Percentiles rank a stretch among this genome's conserved stretches.
phyloP scores from a whole-genome alignment of 2,888 invertebrate genomes.

The Temnothorax unifasciatus region DNA sequence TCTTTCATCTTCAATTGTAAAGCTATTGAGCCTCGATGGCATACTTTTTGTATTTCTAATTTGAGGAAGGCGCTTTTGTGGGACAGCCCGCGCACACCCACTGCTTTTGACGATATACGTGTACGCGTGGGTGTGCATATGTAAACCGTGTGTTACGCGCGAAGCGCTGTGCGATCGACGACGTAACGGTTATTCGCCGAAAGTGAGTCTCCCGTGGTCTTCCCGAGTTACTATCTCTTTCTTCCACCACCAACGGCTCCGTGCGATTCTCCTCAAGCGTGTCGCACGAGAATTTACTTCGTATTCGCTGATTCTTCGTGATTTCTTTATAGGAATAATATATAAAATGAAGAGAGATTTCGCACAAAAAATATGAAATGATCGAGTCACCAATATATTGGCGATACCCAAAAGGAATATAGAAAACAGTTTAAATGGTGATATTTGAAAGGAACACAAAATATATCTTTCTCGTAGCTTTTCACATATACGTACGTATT shows the following conservation, averaged over 20 bases:
- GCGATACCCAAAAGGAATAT: background rate
- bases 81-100: conserved; percentile 40
- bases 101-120: conserved; percentile 27
- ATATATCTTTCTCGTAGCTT: background rate
- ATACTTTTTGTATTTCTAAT: background rate
- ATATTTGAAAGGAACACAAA: background rate
- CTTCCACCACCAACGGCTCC: conserved; percentile 49
- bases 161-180: conserved; percentile 50
- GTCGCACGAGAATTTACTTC: conserved; percentile 12
- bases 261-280: conserved; percentile 4
- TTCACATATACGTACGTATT: background rate
- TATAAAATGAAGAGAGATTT: background rate
- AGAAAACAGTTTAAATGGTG: background rate
- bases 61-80: background rate
- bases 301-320: background rate
- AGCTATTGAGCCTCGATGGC: background rate
- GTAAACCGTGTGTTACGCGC: conserved; percentile 37
- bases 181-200: conserved; percentile 78
- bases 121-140: conserved; percentile 45
- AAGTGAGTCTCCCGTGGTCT: conserved; percentile 72
- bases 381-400: background rate
- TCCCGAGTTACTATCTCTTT: conserved; percentile 67
- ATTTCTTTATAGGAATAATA: background rate
- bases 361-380: background rate
- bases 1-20: background rate